Conservation (phyloP, 2,888 invertebrate species). For the Chirona hameri region DNA sequence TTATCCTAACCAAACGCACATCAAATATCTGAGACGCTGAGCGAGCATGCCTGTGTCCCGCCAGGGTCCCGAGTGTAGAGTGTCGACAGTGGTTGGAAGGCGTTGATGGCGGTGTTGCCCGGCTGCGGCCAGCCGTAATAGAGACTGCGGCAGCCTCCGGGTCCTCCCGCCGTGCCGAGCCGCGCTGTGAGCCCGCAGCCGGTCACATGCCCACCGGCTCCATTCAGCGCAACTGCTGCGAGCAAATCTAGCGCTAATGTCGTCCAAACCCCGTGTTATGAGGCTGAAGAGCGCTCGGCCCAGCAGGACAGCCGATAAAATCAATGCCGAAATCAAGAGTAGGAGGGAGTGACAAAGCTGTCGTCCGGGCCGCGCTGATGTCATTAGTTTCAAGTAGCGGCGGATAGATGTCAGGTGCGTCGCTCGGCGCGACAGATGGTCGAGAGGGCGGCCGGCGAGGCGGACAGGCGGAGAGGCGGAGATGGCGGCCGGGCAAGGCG, state of each 20-base stretch:
- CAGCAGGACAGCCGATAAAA: not conserved
- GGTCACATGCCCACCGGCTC: not conserved
- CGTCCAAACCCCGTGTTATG: slow-evolving; percentile 12
- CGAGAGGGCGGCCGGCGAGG: not conserved
- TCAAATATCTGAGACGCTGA: too few species aligned
- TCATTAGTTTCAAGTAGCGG: slow-evolving; percentile 26
- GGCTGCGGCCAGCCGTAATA: not conserved
- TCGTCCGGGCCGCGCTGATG: not conserved
- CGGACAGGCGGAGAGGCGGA: not conserved
- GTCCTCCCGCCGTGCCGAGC: too few species aligned
- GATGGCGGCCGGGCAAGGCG: too few species aligned
- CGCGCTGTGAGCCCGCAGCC: not conserved
- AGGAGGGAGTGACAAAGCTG: slow-evolving; percentile 3
- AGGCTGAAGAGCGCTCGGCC: not conserved
- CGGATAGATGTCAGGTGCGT: slow-evolving; percentile 28
- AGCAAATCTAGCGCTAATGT: slow-evolving; percentile 2
- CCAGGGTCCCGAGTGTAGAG: too few species aligned
- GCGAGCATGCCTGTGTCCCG: too few species aligned
- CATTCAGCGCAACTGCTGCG: not conserved
- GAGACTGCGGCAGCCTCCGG: too few species aligned
- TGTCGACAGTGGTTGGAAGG: not conserved
- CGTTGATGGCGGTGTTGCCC: not conserved
- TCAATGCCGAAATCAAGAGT: slow-evolving; percentile 24
- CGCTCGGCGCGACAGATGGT: slow-evolving; percentile 2
- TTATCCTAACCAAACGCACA: too few species aligned